Base-by-base conservation (phyloP, 1,140 invertebrate genomes). In the Drosophila nebulosa region DNA sequence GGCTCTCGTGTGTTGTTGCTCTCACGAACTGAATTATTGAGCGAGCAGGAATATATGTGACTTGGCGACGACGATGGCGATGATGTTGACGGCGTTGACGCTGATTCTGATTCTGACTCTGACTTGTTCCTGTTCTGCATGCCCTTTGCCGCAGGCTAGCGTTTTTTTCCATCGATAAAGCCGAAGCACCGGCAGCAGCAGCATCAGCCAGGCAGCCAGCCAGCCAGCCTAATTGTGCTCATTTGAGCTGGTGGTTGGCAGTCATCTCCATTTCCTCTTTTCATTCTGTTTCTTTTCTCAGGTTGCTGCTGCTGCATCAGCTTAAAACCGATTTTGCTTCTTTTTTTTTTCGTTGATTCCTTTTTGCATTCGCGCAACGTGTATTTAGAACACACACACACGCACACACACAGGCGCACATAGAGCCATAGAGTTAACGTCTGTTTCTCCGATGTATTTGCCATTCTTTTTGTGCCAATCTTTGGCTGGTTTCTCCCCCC, bases 171-270 rank as follows among this genome's bases (percentile, higher is more conserved):
- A 68, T 85, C 81, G 79, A 85, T 85, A 85, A 80, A 85, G 83
- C 75, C 39, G 39, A 46, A 12, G 39, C 39, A 46, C 5, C 39
- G 21, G 39, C 16, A n/a, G n/a, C n/a, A n/a, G n/a, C 39, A 42
- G 39, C 14, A n/a, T n/a, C n/a, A n/a, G n/a, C n/a, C n/a, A n/a
- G 12, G 35, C 35, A 46, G 39, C 16, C 39, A 42, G 39, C 14
- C 39, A 42, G 39, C 39, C 39, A 80, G 84, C 84, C 83, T 86
- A 86, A 86, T 86, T 86, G 83, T 88, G 78, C 83, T 86, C 84
- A 86, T 86, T 86, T 86, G 67, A 75, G 69, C 80, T 84, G 78
- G 55, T 64, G 46, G 78, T 35, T 64, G 46, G 69, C 36, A 32
- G 32, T 62, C 64, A 65, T 68, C 66, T 68, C 63, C 74, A 55